phyloP scores from a whole-genome alignment of 2,888 invertebrate genomes.

The Pandemis cinnamomeana region DNA sequence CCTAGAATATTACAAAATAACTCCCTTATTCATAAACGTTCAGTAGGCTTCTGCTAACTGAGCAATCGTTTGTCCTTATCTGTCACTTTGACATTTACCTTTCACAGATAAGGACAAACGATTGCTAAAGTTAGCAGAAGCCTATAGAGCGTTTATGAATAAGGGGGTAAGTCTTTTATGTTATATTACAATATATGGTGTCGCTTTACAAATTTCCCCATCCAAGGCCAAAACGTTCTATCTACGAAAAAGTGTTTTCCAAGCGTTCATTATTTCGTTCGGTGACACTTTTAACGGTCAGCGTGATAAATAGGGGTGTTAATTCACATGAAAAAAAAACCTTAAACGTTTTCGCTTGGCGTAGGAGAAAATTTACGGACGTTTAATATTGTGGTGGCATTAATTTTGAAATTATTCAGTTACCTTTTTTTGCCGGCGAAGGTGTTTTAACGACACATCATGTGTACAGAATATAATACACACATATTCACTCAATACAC shows the following conservation, averaged over 20 bases:
- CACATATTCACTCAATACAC: too few relatives aligned
- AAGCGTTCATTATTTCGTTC: conserved; percentile 37
- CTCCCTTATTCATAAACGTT: too few relatives aligned
- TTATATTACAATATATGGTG: neutral
- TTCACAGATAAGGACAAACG: too few relatives aligned
- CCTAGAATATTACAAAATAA: too few relatives aligned
- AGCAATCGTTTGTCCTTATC: too few relatives aligned
- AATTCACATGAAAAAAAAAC: conserved; percentile 38
- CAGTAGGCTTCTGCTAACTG: too few relatives aligned
- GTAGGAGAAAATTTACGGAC: conserved; percentile 22
- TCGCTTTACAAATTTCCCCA: neutral
- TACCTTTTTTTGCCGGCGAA: neutral
- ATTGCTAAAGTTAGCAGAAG: too few relatives aligned
- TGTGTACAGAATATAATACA: neutral
- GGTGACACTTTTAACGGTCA: conserved; percentile 38
- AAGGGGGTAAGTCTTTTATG: too few relatives aligned
- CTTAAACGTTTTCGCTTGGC: conserved; percentile 23
- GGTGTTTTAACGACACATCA: neutral
- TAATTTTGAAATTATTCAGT: conserved; percentile 17
- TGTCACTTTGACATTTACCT: too few relatives aligned
- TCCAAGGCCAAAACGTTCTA: conserved; percentile 9
- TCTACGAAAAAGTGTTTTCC: conserved; percentile 24
- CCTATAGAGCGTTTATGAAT: too few relatives aligned
- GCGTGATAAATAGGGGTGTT: conserved; percentile 38
- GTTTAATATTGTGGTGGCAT: conserved; percentile 22